Conservation (phyloP, 2,113 vertebrate species). For the Rutilus rutilus region DNA sequence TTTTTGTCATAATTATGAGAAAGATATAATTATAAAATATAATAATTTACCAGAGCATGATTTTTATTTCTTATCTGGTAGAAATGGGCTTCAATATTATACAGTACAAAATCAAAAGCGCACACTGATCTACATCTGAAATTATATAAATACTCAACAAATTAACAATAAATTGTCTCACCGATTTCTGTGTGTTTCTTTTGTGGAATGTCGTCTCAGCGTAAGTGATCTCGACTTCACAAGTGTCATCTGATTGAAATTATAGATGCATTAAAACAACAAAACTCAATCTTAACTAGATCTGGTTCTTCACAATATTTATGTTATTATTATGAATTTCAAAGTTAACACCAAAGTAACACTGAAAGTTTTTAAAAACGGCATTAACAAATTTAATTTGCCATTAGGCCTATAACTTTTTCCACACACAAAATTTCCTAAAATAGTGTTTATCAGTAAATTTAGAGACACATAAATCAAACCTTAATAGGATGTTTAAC, state of each 20-base stretch:
- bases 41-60: not conserved
- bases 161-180: not conserved
- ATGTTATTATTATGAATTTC: too few relatives aligned
- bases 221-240: not conserved
- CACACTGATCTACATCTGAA: not conserved
- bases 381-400: too few relatives aligned
- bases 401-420: too few relatives aligned
- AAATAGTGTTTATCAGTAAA: too few relatives aligned
- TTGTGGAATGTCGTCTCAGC: not conserved
- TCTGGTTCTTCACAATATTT: not conserved
- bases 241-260: not conserved
- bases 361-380: too few relatives aligned
- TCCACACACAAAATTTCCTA: too few relatives aligned
- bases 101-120: not conserved
- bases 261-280: not conserved
- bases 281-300: not conserved
- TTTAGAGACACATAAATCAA: too few relatives aligned
- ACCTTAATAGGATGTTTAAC: too few relatives aligned
- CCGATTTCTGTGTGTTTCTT: not conserved
- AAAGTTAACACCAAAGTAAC: too few relatives aligned
- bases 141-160: not conserved
- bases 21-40: too few relatives aligned
- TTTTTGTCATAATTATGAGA: not conserved
- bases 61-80: not conserved
- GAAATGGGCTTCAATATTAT: not conserved